These are phyloP conservation scores for Dissostichus mawsoni DNA, from an alignment of 2,113 vertebrate genomes.

Conservation along the genomic window DNA sequence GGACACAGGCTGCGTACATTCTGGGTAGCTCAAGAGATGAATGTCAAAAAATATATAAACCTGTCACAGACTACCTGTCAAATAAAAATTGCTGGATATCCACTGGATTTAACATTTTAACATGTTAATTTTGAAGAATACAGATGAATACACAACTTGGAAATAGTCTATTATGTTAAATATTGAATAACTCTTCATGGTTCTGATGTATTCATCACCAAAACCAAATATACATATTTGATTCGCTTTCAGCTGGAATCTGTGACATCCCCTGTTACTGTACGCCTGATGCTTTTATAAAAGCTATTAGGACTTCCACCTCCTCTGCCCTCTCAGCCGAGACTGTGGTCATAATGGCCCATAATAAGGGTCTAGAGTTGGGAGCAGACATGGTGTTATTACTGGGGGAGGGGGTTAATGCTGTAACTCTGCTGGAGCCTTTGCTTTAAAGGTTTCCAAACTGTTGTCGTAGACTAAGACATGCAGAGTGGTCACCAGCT, in stretches of 20 bases:
- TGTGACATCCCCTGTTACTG: constrained; percentile 25
- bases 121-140: neutral
- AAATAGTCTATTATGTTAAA: neutral
- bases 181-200: neutral
- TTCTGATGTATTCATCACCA: constrained; percentile 7
- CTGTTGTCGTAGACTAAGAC: constrained; percentile 53
- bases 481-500: constrained; percentile 72
- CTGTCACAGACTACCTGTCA: constrained; percentile 26
- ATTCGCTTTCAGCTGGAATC: constrained; percentile 36
- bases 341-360: constrained; percentile 75
- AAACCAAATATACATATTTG: constrained; percentile 16
- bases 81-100: constrained; percentile 33
- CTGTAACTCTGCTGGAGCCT: constrained; percentile 50
- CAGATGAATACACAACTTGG: no score
- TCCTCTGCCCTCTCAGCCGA: constrained; percentile 70
- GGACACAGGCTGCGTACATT: constrained; percentile 56
- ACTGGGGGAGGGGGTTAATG: constrained; percentile 34
- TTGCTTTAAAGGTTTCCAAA: constrained; percentile 67
- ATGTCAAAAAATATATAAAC: constrained; percentile 20
- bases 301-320: constrained; percentile 72
- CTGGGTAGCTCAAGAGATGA: constrained; percentile 42
- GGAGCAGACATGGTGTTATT: constrained; percentile 77
- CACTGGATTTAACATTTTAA: constrained; percentile 1
- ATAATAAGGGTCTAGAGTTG: constrained; percentile 75
- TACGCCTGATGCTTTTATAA: constrained; percentile 64